These are phyloP conservation scores for Polydrusus tereticollis DNA, from an alignment of 2,888 invertebrate species.

Conservation along the genomic window DNA sequence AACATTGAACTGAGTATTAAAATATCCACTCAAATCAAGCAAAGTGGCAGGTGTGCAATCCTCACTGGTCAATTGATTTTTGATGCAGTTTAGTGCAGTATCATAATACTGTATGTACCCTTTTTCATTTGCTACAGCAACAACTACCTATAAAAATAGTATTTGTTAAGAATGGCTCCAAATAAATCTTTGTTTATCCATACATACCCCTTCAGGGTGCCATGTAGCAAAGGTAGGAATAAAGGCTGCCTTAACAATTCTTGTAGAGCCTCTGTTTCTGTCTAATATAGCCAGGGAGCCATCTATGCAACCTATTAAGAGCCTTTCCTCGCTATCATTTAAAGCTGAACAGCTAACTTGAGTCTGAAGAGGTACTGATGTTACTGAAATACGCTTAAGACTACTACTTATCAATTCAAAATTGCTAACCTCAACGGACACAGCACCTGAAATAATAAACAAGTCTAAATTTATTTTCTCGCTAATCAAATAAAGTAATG, in stretches of 20 bases:
- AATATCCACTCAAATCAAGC: conserved; percentile 75
- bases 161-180: no score
- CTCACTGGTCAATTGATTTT: conserved; percentile 77
- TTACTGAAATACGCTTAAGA: conserved; percentile 76
- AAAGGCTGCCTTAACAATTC: conserved; percentile 83
- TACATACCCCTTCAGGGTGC: conserved; percentile 75
- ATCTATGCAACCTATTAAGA: conserved; percentile 88
- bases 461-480: background rate
- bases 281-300: conserved; percentile 86
- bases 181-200: no score
- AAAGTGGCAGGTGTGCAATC: conserved; percentile 74
- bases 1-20: conserved; percentile 65
- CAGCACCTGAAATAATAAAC: conserved; percentile 66
- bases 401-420: conserved; percentile 73
- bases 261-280: conserved; percentile 79
- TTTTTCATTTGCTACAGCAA: conserved; percentile 77
- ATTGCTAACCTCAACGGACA: conserved; percentile 78
- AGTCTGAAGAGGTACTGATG: conserved; percentile 79
- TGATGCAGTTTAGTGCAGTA: conserved; percentile 76
- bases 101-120: conserved; percentile 85
- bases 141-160: conserved; percentile 66
- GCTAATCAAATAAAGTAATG: no score
- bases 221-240: conserved; percentile 81
- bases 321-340: conserved; percentile 78
- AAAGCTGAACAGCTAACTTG: conserved; percentile 77